phyloP scores from a whole-genome alignment of 2,113 vertebrate species.

The Plectropomus leopardus region DNA sequence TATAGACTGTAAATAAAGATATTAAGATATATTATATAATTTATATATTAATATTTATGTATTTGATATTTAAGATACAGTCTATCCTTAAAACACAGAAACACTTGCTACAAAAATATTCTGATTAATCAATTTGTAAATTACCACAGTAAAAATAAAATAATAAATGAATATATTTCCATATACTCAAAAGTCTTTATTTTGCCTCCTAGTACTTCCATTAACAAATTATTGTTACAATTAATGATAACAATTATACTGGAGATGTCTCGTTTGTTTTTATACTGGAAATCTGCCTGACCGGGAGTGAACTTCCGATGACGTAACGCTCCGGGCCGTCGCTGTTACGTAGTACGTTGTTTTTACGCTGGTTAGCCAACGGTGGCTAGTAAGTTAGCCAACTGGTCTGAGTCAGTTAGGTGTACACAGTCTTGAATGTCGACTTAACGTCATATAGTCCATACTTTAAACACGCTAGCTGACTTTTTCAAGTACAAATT shows the following conservation, averaged over 20 bases:
- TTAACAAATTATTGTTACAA: too few species aligned
- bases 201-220: too few species aligned
- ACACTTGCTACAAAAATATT: background rate
- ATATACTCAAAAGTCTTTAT: too few species aligned
- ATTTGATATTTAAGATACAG: too few species aligned
- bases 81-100: background rate
- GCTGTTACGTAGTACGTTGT: slow-evolving; percentile 11
- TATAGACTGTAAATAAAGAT: too few species aligned
- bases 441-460: background rate
- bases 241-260: too few species aligned
- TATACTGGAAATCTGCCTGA: background rate
- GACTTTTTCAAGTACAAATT: background rate
- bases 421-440: background rate
- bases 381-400: background rate
- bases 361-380: slow-evolving; percentile 19
- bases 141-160: too few species aligned
- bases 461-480: rapidly evolving
- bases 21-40: too few species aligned
- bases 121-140: too few species aligned
- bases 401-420: background rate
- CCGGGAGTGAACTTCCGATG: slow-evolving; percentile 27
- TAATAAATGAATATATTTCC: too few species aligned
- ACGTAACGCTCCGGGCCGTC: background rate
- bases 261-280: background rate
- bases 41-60: too few species aligned